These are phyloP conservation scores for Trichonephila inaurata DNA, from an alignment of 1,140 invertebrate species.

Conservation along the genomic window DNA sequence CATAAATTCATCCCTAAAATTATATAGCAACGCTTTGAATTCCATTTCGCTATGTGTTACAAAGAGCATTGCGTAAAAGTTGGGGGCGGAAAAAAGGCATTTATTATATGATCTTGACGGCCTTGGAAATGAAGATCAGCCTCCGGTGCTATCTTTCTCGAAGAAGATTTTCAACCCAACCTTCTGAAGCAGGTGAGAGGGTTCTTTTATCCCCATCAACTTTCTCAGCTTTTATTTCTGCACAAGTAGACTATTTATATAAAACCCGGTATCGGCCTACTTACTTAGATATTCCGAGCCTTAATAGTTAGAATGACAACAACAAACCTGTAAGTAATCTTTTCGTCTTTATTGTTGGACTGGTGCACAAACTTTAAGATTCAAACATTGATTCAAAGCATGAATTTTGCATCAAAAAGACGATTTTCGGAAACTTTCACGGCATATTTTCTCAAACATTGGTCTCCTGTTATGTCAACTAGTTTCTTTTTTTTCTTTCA, in stretches of 20 bases:
- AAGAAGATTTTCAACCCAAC: constrained; percentile 27
- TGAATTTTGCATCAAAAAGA: not conserved
- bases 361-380: not conserved
- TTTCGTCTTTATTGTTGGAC: not conserved
- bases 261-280: constrained; percentile 11
- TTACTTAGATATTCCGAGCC: not conserved
- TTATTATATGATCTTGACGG: constrained; percentile 71
- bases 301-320: not conserved
- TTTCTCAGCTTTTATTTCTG: constrained; percentile 22
- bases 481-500: not conserved
- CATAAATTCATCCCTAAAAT: constrained; percentile 71
- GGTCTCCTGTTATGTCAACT: not conserved
- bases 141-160: constrained; percentile 50
- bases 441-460: too few species aligned
- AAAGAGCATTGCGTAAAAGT: constrained; percentile 64
- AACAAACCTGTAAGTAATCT: not conserved
- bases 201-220: not conserved
- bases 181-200: not conserved
- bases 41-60: constrained; percentile 46
- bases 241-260: constrained; percentile 25
- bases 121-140: constrained; percentile 67
- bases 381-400: not conserved
- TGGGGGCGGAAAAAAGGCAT: constrained; percentile 62
- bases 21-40: constrained; percentile 64
- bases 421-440: not conserved